These are phyloP conservation scores for Panthera uncia DNA, from an alignment of 2,113 vertebrate species.

Conservation along the genomic window DNA sequence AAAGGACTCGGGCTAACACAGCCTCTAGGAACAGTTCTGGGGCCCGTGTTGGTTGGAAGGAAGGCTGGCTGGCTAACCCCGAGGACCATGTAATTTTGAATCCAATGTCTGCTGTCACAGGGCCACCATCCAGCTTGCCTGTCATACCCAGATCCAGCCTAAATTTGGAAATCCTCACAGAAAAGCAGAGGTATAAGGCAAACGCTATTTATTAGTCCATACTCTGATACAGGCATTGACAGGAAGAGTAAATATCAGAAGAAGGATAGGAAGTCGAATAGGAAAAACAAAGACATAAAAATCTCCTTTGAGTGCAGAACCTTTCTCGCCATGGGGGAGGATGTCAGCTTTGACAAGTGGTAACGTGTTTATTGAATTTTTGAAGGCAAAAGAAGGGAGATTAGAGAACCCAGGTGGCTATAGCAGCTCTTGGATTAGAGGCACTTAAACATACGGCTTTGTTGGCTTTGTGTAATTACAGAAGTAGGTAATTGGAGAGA, in stretches of 20 bases:
- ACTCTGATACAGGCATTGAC: not conserved
- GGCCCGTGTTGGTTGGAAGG: not conserved
- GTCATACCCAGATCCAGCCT: not conserved
- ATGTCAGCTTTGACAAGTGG: conserved; percentile 44
- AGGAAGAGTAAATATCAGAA: not conserved
- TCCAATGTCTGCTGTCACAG: too few relatives aligned
- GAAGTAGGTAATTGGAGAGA: conserved; percentile 54
- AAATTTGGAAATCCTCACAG: not conserved
- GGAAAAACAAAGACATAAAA: conserved; percentile 32
- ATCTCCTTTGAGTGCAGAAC: not conserved
- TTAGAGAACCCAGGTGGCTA: not conserved
- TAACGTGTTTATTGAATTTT: not conserved
- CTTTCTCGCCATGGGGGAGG: not conserved
- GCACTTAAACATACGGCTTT: not conserved
- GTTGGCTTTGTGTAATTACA: conserved; percentile 16
- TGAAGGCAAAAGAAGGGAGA: conserved; percentile 55
- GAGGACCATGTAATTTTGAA: not conserved
- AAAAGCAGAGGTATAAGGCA: not conserved
- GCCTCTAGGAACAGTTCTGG: not conserved
- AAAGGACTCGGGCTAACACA: not conserved
- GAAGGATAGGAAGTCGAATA: not conserved
- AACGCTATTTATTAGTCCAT: not conserved
- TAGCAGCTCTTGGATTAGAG: conserved; percentile 49
- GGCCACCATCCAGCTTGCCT: not conserved
- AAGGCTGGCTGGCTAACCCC: not conserved